Conservation (phyloP, 2,888 invertebrate genomes). For the Hypsopygia costalis region DNA sequence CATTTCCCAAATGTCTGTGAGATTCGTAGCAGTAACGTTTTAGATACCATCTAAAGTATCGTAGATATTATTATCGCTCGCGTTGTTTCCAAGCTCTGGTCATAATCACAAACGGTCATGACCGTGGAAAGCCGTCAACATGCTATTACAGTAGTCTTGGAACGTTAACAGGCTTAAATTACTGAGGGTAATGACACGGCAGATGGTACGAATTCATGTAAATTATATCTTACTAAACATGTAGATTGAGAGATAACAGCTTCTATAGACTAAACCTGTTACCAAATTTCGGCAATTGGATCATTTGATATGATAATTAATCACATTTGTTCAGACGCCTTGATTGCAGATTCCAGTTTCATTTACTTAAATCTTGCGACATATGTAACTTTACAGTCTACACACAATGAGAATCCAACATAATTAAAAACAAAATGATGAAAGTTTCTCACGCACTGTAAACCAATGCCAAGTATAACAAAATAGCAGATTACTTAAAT, state of each 20-base stretch:
- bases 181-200: constrained; percentile 72
- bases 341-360: not conserved
- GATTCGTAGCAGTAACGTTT: constrained; percentile 3
- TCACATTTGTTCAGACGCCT: not conserved
- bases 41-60: constrained; percentile 15
- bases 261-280: constrained; percentile 20
- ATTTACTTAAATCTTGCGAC: not conserved
- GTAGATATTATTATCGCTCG: constrained; percentile 8
- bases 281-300: constrained; percentile 5
- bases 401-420: not conserved
- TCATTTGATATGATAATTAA: constrained; percentile 1
- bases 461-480: constrained; percentile 12
- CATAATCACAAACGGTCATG: constrained; percentile 58
- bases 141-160: constrained; percentile 59
- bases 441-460: constrained; percentile 16
- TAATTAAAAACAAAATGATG: constrained; percentile 1
- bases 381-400: not conserved
- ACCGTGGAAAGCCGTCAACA: constrained; percentile 55
- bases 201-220: constrained; percentile 68
- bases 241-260: constrained; percentile 38
- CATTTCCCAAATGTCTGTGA: not conserved
- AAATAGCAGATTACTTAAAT: constrained; percentile 14
- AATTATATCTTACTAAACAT: constrained; percentile 44
- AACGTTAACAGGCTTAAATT: constrained; percentile 73
- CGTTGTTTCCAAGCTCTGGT: constrained; percentile 20